These are phyloP conservation scores for Artemia sinica DNA, from an alignment of 2,888 invertebrate genomes.

Conservation along the genomic window DNA sequence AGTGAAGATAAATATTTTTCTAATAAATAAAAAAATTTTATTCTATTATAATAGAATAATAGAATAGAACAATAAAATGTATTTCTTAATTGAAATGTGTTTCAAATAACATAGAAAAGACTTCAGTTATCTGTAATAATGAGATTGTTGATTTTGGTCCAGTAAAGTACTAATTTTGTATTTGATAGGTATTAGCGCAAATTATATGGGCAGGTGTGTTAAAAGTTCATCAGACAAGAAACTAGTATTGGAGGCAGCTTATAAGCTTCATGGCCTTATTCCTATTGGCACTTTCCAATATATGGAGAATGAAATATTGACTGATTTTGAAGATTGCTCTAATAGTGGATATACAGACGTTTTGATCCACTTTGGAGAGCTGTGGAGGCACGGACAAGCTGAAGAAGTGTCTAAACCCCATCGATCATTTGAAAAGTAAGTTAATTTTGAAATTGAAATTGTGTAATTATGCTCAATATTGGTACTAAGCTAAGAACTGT, in stretches of 20 bases:
- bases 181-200: not conserved
- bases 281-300: not conserved
- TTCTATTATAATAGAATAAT: too few relatives aligned
- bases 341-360: not conserved
- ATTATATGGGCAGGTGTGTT: not conserved
- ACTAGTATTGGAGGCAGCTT: not conserved
- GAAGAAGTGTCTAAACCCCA: not conserved
- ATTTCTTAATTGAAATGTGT: too few relatives aligned
- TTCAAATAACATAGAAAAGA: too few relatives aligned
- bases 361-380: not conserved
- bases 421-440: slow-evolving; percentile 3
- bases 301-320: not conserved
- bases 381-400: slow-evolving; percentile 4
- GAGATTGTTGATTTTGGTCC: too few relatives aligned
- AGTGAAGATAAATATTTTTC: too few relatives aligned
- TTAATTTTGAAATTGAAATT: not conserved
- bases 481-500: too few relatives aligned
- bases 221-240: not conserved
- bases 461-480: too few relatives aligned
- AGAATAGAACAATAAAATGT: too few relatives aligned
- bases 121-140: too few relatives aligned
- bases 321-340: not conserved
- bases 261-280: not conserved
- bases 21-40: too few relatives aligned
- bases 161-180: too few relatives aligned